These are phyloP conservation scores for Drosophila dives DNA, from an alignment of 2,888 invertebrate genomes.

Conservation along the genomic window DNA sequence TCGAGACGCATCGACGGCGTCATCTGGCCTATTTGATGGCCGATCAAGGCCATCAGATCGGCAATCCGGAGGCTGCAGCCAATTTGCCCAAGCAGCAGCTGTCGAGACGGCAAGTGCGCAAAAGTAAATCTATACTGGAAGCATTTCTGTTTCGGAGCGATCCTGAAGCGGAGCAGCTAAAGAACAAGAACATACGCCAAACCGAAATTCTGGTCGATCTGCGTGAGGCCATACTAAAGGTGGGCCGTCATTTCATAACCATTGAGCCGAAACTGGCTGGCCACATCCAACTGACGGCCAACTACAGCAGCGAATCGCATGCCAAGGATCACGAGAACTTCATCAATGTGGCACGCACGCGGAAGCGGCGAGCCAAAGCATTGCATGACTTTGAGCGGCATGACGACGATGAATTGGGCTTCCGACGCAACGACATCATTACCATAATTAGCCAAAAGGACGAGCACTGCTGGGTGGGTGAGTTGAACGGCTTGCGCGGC, in stretches of 20 bases:
- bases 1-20: slow-evolving; percentile 94
- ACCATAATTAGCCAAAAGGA: slow-evolving; percentile 98
- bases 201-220: slow-evolving; percentile 99
- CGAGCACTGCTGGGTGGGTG: slow-evolving; percentile 99
- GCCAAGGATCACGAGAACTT: slow-evolving; percentile 97
- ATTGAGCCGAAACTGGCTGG: slow-evolving; percentile 94
- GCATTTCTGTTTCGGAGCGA: slow-evolving; percentile 92
- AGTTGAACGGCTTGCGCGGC: slow-evolving; percentile 96
- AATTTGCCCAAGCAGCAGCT: slow-evolving; percentile 97
- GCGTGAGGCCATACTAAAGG: slow-evolving; percentile 96
- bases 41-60: slow-evolving; percentile 96
- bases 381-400: slow-evolving; percentile 98
- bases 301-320: slow-evolving; percentile 98
- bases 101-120: slow-evolving; percentile 94
- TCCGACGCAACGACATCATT: slow-evolving; percentile 99
- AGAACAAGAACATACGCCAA: slow-evolving; percentile 98
- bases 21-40: slow-evolving; percentile 98
- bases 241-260: slow-evolving; percentile 97
- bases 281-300: slow-evolving; percentile 93
- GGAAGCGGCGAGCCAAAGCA: slow-evolving; percentile 96
- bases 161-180: slow-evolving; percentile 90
- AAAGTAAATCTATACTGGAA: slow-evolving; percentile 95
- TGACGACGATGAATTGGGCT: slow-evolving; percentile 99
- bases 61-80: slow-evolving; percentile 94
- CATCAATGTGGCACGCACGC: slow-evolving; percentile 94